phyloP scores from a whole-genome alignment of 2,888 invertebrate genomes.

The Heteromyza rotundicornis region DNA sequence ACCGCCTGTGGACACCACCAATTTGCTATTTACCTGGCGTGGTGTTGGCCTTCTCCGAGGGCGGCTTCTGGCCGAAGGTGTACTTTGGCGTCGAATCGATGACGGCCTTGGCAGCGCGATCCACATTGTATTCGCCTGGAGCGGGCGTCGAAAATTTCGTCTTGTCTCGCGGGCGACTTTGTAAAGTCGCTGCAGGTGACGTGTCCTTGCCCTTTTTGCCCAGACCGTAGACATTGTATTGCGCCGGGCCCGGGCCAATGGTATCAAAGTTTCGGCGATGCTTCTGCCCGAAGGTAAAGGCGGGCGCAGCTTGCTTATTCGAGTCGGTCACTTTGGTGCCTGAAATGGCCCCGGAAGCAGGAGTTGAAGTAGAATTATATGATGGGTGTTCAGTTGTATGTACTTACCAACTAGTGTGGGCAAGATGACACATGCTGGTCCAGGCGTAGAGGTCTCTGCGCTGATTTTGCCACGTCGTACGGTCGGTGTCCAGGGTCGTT shows the following conservation, averaged over 20 bases:
- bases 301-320: conserved; percentile 77
- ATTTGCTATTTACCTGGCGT: conserved; percentile 69
- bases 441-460: conserved; percentile 84
- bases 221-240: conserved; percentile 86
- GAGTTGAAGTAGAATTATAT: background rate
- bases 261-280: conserved; percentile 65
- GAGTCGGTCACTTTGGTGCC: conserved; percentile 81
- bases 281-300: conserved; percentile 80
- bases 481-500: conserved; percentile 90
- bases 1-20: too few species aligned
- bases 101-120: conserved; percentile 68
- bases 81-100: conserved; percentile 69
- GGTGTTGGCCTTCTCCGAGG: conserved; percentile 67
- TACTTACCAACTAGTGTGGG: conserved; percentile 80
- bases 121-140: conserved; percentile 88
- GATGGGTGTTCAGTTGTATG: background rate
- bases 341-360: conserved; percentile 48
- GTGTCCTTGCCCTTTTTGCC: conserved; percentile 81
- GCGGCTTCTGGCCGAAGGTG: conserved; percentile 76
- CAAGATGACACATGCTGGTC: conserved; percentile 84
- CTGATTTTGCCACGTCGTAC: conserved; percentile 87
- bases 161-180: conserved; percentile 69
- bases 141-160: conserved; percentile 73
- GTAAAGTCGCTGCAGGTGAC: conserved; percentile 79
- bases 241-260: conserved; percentile 85